Evolutionary conservation across 1,140 invertebrate species (phyloP).

Genomic region (Lepidurus apus): DNA sequence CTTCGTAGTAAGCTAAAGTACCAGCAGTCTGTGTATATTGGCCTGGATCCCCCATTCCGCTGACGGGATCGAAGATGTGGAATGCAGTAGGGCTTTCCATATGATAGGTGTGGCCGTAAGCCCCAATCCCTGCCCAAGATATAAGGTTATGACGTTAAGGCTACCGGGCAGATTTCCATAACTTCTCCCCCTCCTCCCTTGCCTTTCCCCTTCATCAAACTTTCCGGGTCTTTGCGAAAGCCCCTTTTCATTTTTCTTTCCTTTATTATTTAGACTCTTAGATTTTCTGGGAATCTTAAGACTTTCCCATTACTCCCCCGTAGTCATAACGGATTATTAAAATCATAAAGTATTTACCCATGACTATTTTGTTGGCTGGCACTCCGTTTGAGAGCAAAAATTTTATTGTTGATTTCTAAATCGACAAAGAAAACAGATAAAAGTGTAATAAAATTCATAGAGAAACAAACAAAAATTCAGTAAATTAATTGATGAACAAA

Average conservation of each 20-base stretch:
- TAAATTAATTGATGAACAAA: no score
- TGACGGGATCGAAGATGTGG: conserved; percentile 40
- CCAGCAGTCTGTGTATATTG: conserved; percentile 32
- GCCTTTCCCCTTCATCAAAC: not conserved
- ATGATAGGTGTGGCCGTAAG: conserved; percentile 45
- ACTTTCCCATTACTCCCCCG: not conserved
- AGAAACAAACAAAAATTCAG: not conserved
- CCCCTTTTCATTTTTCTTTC: not conserved
- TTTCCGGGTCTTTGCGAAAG: not conserved
- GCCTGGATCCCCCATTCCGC: conserved; percentile 37
- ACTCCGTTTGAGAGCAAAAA: conserved; percentile 29
- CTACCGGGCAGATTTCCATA: not conserved
- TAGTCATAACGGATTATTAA: not conserved
- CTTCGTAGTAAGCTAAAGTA: conserved; percentile 43
- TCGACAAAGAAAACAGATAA: not conserved
- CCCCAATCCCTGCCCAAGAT: conserved; percentile 39
- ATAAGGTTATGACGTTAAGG: not conserved
- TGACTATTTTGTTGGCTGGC: conserved; percentile 43
- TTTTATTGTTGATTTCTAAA: not conserved
- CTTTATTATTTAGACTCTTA: not conserved
- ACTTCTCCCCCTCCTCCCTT: not conserved
- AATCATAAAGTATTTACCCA: conserved; percentile 39
- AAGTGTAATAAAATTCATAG: not conserved
- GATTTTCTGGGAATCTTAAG: not conserved
- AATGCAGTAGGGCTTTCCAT: conserved; percentile 39